Evolutionary conservation across 2,113 vertebrate species (phyloP), one percentile per base, ranked within the genome.

Genomic region (Abramis brama): DNA sequence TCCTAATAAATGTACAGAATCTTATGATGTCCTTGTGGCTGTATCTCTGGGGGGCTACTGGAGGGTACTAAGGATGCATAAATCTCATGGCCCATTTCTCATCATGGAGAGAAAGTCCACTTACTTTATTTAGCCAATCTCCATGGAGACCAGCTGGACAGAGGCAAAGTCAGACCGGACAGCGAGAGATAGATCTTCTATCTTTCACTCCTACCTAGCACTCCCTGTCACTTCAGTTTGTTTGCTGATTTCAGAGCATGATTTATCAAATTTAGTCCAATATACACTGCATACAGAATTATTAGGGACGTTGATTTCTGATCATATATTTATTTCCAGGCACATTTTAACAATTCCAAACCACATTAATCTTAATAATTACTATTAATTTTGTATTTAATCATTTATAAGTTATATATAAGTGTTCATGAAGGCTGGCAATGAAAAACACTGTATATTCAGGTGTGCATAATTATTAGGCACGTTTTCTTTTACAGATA

Each of bases 61-160:
- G 89, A 93, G 92, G 91, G 92, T 91, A 75, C 66, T 45, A 88
- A 60, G 89, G 89, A 90, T 88, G 91, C 83, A 70, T 71, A 84
- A 89, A 86, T 82, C 82, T 92, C 87, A 91, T 94, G 94, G 88
- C 92, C 94, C 93, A 95, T 91, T 95, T 95, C 89, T 92, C 86
- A 89, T 86, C 86, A 77, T 80, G 86, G 84, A 84, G 33, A 81
- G 64, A 73, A 79, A 86, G 86, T 86, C 83, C 86, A 73, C 78
- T 47, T 57, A 74, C 94, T 93, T 94, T 93, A 95, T 94, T 95
- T 95, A 95, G 94, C 90, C 87, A 15, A 59, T 92, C 90, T 91
- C 91, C 79, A 50, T 15, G 27, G 90, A 87, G 85, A 87, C 78
- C 85, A 55, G 45, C 66, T 84, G 91, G 92, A 93, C 94, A 86